Percentiles rank a stretch among this genome's conserved stretches.
Conservation (phyloP, 2,888 invertebrate species). For the Lissocephala sabroskyi region DNA sequence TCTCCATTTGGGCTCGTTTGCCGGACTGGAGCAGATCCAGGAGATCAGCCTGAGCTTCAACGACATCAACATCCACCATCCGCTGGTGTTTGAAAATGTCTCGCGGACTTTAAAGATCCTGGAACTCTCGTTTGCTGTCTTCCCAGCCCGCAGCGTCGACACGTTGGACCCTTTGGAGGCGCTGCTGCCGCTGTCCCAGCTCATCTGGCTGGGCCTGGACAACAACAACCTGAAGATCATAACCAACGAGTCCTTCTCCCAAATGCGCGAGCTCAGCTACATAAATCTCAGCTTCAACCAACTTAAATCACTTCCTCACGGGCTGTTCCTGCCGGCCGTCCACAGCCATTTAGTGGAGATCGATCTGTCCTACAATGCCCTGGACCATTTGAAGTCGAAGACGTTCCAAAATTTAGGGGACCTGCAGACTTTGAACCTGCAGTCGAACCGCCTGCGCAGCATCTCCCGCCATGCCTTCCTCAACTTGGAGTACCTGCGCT, state of each 20-base stretch:
- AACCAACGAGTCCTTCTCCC: conserved; percentile 80
- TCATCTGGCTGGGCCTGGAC: conserved; percentile 89
- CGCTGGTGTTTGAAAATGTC: conserved; percentile 85
- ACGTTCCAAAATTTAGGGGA: conserved; percentile 83
- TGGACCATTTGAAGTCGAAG: conserved; percentile 78
- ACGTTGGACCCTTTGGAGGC: conserved; percentile 82
- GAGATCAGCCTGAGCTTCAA: conserved; percentile 95
- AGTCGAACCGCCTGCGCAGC: conserved; percentile 83
- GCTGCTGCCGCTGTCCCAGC: conserved; percentile 80
- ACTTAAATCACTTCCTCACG: conserved; percentile 80
- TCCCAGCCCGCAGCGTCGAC: conserved; percentile 74
- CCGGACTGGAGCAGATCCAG: conserved; percentile 82
- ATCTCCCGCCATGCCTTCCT: conserved; percentile 82
- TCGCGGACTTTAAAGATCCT: conserved; percentile 84
- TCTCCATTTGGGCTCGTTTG: conserved; percentile 81
- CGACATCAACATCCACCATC: conserved; percentile 86
- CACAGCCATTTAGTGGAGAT: conserved; percentile 84
- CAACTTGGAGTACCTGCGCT: conserved; percentile 84
- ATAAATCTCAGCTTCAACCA: conserved; percentile 90
- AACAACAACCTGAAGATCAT: conserved; percentile 88
- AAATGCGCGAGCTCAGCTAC: conserved; percentile 82
- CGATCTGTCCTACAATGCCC: conserved; percentile 86
- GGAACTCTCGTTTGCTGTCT: conserved; percentile 89
- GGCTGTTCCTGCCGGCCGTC: conserved; percentile 79
- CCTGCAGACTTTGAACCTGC: conserved; percentile 84